Percentiles rank a stretch among this genome's conserved stretches.
Conservation (phyloP, 1,140 invertebrate species). For the Ganaspis sp. region DNA sequence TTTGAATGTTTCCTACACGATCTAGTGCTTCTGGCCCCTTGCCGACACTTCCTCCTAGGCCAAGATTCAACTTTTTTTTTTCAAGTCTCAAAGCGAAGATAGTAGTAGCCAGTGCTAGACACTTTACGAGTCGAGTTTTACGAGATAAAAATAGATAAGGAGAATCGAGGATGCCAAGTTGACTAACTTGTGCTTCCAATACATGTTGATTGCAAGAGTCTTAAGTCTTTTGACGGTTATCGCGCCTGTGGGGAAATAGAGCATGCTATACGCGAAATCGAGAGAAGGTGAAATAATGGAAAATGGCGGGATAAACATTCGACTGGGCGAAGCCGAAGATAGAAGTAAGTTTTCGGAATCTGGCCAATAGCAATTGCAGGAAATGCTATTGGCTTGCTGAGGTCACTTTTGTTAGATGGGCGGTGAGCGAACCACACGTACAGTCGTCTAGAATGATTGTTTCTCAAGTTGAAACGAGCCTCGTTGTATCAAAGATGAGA, state of each 20-base stretch:
- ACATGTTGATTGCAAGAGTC: constrained; percentile 25
- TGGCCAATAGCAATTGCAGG: constrained; percentile 25
- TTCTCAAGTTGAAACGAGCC: constrained; percentile 16
- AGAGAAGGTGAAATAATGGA: constrained; percentile 18
- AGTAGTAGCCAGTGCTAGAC: not conserved
- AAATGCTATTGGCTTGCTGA: constrained; percentile 42
- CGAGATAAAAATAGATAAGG: constrained; percentile 12
- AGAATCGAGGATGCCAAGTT: constrained; percentile 19
- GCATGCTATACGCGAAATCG: not conserved
- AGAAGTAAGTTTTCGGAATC: constrained; percentile 10
- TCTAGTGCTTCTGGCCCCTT: constrained; percentile 9
- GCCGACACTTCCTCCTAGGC: not conserved
- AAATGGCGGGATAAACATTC: constrained; percentile 26
- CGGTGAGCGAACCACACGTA: not conserved
- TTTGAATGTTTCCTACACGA: constrained; percentile 16
- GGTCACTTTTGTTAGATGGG: constrained; percentile 4
- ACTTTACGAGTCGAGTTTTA: not conserved
- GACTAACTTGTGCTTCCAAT: constrained; percentile 4
- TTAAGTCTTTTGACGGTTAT: constrained; percentile 21
- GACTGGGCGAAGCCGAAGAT: not conserved
- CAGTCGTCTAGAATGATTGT: constrained; percentile 7
- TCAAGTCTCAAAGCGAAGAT: not conserved
- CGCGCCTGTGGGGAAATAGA: not conserved
- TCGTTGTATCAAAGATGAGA: constrained; percentile 27
- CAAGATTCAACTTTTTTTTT: constrained; percentile 8